These are phyloP conservation scores for Ophion obscuratus DNA, from an alignment of 2,888 invertebrate species.

Conservation along the genomic window DNA sequence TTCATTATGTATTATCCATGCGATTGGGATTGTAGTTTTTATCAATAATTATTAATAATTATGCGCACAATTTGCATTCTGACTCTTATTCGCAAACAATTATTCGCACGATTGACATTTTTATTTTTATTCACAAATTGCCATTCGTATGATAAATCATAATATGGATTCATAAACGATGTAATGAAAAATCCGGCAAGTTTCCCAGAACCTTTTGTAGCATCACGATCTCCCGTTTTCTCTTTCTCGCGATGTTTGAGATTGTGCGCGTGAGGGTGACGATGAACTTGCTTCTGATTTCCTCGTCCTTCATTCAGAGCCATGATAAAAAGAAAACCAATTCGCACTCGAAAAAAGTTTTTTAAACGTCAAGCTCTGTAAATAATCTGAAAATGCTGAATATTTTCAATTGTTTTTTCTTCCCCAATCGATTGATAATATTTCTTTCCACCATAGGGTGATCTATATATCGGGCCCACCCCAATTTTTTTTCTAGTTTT, in stretches of 20 bases:
- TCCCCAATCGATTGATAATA: not conserved
- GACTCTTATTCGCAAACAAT: no score
- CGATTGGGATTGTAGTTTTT: no score
- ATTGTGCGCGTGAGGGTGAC: slow-evolving; percentile 43
- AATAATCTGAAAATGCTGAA: not conserved
- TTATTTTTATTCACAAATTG: not conserved
- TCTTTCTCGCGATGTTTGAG: slow-evolving; percentile 44
- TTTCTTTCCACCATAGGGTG: no score
- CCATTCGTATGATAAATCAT: no score
- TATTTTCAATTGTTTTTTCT: not conserved
- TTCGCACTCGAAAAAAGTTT: not conserved
- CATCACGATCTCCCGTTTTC: slow-evolving; percentile 19
- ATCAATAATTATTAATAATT: no score
- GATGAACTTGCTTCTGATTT: slow-evolving; percentile 34
- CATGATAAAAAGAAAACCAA: slow-evolving; percentile 21
- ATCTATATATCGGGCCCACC: no score
- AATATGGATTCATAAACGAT: no score
- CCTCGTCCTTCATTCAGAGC: slow-evolving; percentile 22
- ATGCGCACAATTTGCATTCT: no score
- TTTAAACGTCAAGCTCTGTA: slow-evolving; percentile 3
- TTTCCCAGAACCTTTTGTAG: not conserved
- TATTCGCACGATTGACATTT: not conserved
- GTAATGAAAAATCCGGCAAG: no score
- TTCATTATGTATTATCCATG: no score
- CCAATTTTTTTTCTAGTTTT: no score